phyloP scores from a whole-genome alignment of 2,797 vertebrate species.

The Peromyscus eremicus region DNA sequence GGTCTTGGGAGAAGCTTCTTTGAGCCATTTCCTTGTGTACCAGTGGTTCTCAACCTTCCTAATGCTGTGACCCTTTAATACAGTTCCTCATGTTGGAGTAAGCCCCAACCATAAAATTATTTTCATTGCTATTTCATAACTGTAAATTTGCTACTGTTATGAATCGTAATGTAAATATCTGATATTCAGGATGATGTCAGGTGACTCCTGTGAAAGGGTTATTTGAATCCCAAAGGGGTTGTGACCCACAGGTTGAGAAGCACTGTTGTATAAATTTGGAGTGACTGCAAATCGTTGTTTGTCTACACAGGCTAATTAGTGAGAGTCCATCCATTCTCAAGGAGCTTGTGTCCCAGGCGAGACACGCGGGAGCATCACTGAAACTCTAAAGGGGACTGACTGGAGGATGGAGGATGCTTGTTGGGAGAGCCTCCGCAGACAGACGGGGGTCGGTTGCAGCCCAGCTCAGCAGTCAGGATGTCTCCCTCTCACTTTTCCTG shows the following conservation, averaged over 20 bases:
- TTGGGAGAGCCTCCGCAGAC: neutral
- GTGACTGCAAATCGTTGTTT: neutral
- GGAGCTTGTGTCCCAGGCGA: neutral
- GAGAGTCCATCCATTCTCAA: neutral
- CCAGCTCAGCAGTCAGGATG: neutral
- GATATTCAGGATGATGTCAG: neutral
- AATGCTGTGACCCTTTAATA: neutral
- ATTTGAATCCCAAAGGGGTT: neutral
- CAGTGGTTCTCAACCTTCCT: neutral
- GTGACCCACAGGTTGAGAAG: neutral
- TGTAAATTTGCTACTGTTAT: neutral
- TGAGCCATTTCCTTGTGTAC: neutral
- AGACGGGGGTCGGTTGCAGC: neutral
- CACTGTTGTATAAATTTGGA: neutral
- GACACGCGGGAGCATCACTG: neutral
- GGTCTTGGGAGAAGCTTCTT: neutral
- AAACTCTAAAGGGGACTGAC: neutral
- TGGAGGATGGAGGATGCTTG: fast-evolving
- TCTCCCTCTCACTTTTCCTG: fast-evolving
- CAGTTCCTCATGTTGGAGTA: neutral
- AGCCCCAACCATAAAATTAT: neutral
- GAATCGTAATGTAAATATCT: neutral
- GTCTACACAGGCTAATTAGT: neutral
- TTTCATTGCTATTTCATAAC: neutral
- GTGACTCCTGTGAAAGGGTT: neutral